Evolutionary conservation across 2,888 invertebrate genomes (phyloP).

Genomic region (Oscheius sp.): DNA sequence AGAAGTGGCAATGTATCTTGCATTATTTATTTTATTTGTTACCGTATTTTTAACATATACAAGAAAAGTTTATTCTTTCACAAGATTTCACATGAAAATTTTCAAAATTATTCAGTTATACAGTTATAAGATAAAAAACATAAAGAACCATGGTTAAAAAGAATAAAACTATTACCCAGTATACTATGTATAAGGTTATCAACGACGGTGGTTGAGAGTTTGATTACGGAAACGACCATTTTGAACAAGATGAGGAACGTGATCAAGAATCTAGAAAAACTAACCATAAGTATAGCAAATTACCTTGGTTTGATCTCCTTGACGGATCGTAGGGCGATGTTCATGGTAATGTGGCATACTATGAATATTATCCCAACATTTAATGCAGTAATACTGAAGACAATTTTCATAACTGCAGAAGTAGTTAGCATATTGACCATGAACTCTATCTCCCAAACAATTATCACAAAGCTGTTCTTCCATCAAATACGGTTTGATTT

Average conservation of each 20-base stretch:
- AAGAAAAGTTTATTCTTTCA: too few species aligned
- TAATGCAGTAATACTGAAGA: slow-evolving; percentile 18
- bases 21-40: too few species aligned
- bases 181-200: too few species aligned
- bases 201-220: too few species aligned
- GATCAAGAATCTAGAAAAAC: background rate
- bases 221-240: too few species aligned
- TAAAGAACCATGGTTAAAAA: too few species aligned
- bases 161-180: too few species aligned
- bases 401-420: slow-evolving; percentile 24
- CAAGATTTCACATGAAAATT: too few species aligned
- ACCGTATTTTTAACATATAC: too few species aligned
- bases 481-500: slow-evolving; percentile 97
- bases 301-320: slow-evolving; percentile 34
- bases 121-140: too few species aligned
- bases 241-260: background rate
- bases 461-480: slow-evolving; percentile 99
- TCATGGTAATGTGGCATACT: background rate
- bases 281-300: background rate
- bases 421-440: slow-evolving; percentile 17
- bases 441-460: slow-evolving; percentile 47
- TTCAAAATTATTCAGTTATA: too few species aligned
- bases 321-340: slow-evolving; percentile 27
- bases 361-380: slow-evolving; percentile 31
- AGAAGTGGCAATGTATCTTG: too few species aligned